A percentile compares a stretch with the other conserved stretches of the same genome.
These are phyloP conservation scores for Papilio aristodemus DNA, from an alignment of 1,140 invertebrate species.

Conservation along the genomic window DNA sequence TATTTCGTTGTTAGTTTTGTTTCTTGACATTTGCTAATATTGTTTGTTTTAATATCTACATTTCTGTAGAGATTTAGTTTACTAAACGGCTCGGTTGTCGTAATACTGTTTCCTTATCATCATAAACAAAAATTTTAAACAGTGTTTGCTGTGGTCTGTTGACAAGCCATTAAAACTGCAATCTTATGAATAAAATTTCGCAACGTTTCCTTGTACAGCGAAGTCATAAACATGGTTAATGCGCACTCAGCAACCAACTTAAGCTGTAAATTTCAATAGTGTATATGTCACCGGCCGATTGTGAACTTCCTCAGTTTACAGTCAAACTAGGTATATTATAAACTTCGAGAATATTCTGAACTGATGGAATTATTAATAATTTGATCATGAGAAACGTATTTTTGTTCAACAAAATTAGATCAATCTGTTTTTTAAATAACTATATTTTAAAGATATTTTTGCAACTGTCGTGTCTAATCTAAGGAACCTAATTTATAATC, in stretches of 20 bases:
- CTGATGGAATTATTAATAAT: no score
- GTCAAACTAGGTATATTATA: no score
- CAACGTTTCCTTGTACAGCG: conserved; percentile 34
- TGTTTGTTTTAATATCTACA: background rate
- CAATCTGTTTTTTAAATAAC: no score
- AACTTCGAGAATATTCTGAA: no score
- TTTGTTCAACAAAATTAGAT: no score
- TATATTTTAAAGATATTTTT: no score
- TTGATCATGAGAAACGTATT: no score
- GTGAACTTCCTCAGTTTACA: no score
- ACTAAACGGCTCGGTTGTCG: background rate
- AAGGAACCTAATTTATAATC: no score
- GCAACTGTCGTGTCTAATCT: no score
- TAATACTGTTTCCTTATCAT: background rate
- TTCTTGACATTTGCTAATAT: no score
- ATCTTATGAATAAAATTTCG: conserved; percentile 27
- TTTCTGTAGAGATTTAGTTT: background rate
- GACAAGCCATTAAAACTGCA: conserved; percentile 18
- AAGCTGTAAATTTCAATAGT: conserved; percentile 75
- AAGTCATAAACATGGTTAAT: conserved; percentile 54
- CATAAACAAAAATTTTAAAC: conserved; percentile 19
- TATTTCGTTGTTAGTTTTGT: no score
- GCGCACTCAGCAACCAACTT: conserved; percentile 52
- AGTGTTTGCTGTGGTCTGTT: conserved; percentile 18
- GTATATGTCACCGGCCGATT: conserved; percentile 51